Conservation (phyloP, 1,140 invertebrate species). For the Magallana gigas region DNA sequence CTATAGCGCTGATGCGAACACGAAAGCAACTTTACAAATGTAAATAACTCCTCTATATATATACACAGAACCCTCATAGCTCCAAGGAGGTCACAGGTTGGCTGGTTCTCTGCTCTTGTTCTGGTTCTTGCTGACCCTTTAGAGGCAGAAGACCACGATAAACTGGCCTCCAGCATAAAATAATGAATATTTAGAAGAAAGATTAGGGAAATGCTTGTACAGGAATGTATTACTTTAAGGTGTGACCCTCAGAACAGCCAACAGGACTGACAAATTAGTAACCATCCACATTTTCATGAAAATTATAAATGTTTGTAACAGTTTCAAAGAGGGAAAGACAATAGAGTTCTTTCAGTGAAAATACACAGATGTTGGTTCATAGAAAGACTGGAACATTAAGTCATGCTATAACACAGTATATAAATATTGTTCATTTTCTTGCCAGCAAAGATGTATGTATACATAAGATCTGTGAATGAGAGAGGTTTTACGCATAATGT, state of each 20-base stretch:
- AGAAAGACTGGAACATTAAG: background rate
- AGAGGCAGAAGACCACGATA: background rate
- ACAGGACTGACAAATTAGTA: constrained; percentile 28
- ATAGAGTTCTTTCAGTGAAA: background rate
- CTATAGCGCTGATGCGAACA: constrained; percentile 35
- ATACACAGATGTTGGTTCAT: background rate
- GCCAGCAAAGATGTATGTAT: constrained; percentile 1
- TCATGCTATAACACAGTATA: too few relatives aligned
- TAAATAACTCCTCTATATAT: constrained; percentile 23
- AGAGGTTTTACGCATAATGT: background rate
- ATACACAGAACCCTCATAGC: constrained; percentile 36
- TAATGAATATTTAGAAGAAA: background rate
- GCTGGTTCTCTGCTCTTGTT: background rate
- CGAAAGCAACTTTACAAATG: constrained; percentile 9
- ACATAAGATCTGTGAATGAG: background rate
- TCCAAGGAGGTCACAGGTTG: constrained; percentile 32
- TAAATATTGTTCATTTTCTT: constrained; percentile 16
- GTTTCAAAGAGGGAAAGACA: background rate
- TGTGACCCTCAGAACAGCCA: background rate
- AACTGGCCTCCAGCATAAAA: background rate
- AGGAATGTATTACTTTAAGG: background rate
- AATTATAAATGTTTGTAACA: background rate
- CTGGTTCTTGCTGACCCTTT: constrained; percentile 15
- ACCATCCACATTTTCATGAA: constrained; percentile 31
- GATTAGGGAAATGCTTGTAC: background rate